phyloP scores from a whole-genome alignment of 92 coral and sea anemone genomes.

The Paramuricea clavata region DNA sequence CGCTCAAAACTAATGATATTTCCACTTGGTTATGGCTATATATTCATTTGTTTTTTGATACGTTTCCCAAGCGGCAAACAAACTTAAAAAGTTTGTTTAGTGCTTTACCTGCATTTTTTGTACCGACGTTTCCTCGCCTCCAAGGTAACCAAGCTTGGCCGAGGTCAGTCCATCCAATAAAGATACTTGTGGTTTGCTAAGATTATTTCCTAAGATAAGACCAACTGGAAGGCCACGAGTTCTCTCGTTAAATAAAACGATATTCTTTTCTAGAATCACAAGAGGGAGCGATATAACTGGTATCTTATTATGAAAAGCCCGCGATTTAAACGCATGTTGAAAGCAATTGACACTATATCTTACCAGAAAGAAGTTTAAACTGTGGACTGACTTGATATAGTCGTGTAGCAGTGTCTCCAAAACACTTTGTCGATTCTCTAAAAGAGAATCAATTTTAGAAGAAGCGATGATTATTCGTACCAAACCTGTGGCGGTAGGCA shows the following conservation, averaged over 20 bases:
- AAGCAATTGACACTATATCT: neutral
- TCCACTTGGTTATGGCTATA: no score
- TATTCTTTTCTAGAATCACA: constrained; percentile 67
- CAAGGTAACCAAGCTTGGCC: constrained; percentile 75
- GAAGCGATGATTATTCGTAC: no score
- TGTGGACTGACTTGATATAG: constrained; percentile 78
- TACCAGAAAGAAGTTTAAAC: constrained; percentile 79
- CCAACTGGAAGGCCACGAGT: constrained; percentile 89
- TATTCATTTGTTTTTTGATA: no score
- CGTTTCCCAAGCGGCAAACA: no score
- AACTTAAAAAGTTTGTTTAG: no score
- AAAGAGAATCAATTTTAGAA: neutral
- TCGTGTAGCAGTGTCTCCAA: constrained; percentile 84
- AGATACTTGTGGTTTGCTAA: constrained; percentile 66
- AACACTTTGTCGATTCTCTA: constrained; percentile 78
- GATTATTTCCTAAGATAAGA: constrained; percentile 74
- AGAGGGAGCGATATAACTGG: neutral
- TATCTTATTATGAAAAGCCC: neutral
- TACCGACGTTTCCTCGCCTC: constrained; percentile 57
- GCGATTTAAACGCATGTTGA: neutral
- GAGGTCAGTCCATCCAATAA: constrained; percentile 69
- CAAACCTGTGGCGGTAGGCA: no score
- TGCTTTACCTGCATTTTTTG: constrained; percentile 76
- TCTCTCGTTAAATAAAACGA: constrained; percentile 83
- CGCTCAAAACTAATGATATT: no score